phyloP scores from a whole-genome alignment of 2,113 vertebrate genomes.

The Hassar affinis region DNA sequence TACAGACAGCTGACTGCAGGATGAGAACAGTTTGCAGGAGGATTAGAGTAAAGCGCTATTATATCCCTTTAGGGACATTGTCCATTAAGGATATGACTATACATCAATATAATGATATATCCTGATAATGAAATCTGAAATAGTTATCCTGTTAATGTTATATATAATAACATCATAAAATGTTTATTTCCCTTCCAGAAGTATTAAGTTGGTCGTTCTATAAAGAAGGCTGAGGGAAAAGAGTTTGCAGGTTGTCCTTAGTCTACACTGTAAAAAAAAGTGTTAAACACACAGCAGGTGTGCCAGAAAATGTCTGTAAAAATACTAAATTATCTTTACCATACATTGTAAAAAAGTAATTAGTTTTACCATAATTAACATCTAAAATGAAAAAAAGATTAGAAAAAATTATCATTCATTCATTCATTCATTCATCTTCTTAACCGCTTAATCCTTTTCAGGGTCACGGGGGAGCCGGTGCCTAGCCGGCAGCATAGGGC shows the following conservation, averaged over 20 bases:
- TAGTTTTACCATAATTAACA: too few species aligned
- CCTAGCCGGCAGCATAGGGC: too few species aligned
- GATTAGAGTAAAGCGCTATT: constrained; percentile 53
- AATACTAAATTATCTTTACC: too few species aligned
- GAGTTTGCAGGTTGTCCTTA: not conserved
- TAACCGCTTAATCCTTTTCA: too few species aligned
- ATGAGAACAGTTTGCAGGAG: constrained; percentile 46
- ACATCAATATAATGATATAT: constrained; percentile 15
- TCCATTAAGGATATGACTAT: constrained; percentile 28
- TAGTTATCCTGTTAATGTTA: constrained; percentile 20
- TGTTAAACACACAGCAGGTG: too few species aligned
- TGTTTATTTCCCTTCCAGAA: not conserved
- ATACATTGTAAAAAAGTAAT: too few species aligned
- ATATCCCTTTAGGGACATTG: constrained; percentile 45
- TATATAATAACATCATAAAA: constrained; percentile 15
- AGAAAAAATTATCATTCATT: too few species aligned
- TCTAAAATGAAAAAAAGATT: too few species aligned
- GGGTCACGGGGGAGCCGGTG: too few species aligned
- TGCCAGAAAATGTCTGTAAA: too few species aligned
- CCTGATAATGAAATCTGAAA: constrained; percentile 24
- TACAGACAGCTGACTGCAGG: constrained; percentile 38
- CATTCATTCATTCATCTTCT: too few species aligned
- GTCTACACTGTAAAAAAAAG: too few species aligned
- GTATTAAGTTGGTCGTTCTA: not conserved
- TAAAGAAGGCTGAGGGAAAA: not conserved